These are phyloP conservation scores for Oscheius sp. DNA, from an alignment of 1,140 invertebrate genomes.

Conservation along the genomic window DNA sequence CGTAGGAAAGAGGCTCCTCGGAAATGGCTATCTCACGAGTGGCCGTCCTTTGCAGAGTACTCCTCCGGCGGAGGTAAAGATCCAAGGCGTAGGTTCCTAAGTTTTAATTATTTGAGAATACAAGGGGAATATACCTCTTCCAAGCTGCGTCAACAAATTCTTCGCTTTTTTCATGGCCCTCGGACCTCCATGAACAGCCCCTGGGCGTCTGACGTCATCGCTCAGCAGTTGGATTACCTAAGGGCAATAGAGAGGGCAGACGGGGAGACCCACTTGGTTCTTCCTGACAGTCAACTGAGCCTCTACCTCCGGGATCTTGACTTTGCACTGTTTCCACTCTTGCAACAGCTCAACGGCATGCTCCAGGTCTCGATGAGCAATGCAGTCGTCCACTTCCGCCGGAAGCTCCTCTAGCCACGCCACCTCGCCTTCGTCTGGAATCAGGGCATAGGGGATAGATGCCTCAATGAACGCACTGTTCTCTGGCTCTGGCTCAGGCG, in stretches of 20 bases:
- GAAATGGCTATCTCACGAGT: slow-evolving; percentile 81
- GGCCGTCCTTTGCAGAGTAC: slow-evolving; percentile 21
- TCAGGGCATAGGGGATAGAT: no score
- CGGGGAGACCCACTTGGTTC: slow-evolving; percentile 44
- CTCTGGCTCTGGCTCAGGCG: no score
- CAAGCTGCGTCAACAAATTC: slow-evolving; percentile 79
- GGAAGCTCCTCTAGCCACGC: slow-evolving; percentile 82
- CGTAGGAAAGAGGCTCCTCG: slow-evolving; percentile 79
- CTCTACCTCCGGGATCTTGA: slow-evolving; percentile 45
- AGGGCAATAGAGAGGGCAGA: no score
- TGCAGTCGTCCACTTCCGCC: slow-evolving; percentile 90
- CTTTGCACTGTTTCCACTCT: slow-evolving; percentile 65
- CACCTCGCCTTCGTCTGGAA: slow-evolving; percentile 34
- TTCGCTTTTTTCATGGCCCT: slow-evolving; percentile 80
- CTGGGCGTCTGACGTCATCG: slow-evolving; percentile 61
- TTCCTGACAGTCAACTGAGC: slow-evolving; percentile 52
- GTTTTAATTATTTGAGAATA: slow-evolving; percentile 15
- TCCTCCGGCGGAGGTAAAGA: slow-evolving; percentile 74
- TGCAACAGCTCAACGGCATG: slow-evolving; percentile 83
- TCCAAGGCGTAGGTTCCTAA: slow-evolving; percentile 71
- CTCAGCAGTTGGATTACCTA: slow-evolving; percentile 54
- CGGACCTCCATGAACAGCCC: slow-evolving; percentile 79
- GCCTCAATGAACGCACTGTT: no score
- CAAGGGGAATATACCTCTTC: slow-evolving; percentile 66
- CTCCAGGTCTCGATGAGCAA: slow-evolving; percentile 78